Evolutionary conservation across 2,888 invertebrate species (phyloP).

Genomic region (Strigamia transsilvanica): DNA sequence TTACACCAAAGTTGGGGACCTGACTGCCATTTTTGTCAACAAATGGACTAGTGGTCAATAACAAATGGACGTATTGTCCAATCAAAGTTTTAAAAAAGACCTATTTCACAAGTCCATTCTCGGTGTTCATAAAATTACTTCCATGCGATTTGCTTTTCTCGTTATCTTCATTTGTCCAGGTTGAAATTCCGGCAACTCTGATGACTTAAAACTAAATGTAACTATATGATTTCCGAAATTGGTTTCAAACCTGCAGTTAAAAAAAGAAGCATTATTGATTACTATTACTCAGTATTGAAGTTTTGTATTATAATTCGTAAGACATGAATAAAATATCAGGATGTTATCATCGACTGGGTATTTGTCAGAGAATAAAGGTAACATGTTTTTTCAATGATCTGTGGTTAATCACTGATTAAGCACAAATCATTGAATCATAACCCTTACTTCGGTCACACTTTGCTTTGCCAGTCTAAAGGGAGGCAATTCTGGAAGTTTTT

Average conservation of each 20-base stretch:
- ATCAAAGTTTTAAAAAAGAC: slow-evolving; percentile 2
- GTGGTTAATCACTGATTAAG: too few species aligned
- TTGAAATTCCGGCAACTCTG: slow-evolving; percentile 72
- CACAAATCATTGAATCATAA: too few species aligned
- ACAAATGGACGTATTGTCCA: slow-evolving; percentile 12
- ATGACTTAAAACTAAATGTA: slow-evolving; percentile 78
- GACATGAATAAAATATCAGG: too few species aligned
- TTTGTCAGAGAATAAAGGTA: too few species aligned
- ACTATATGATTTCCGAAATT: slow-evolving; percentile 83
- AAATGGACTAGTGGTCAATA: slow-evolving; percentile 18
- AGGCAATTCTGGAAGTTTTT: too few species aligned
- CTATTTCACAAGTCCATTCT: slow-evolving; percentile 21
- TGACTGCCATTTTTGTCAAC: slow-evolving; percentile 23
- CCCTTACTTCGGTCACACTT: too few species aligned
- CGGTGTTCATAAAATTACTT: slow-evolving; percentile 69
- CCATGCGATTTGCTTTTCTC: slow-evolving; percentile 76
- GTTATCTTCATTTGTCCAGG: slow-evolving; percentile 74
- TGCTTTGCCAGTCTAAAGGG: too few species aligned
- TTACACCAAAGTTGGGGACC: neutral
- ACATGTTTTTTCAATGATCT: too few species aligned
- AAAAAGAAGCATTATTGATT: too few species aligned
- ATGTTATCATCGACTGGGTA: too few species aligned
- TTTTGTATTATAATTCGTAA: too few species aligned
- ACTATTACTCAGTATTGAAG: too few species aligned
- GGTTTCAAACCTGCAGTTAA: slow-evolving; percentile 80